Evolutionary conservation across 2,888 invertebrate species (phyloP).

Genomic region (Ashinkailepas kermadecensis): DNA sequence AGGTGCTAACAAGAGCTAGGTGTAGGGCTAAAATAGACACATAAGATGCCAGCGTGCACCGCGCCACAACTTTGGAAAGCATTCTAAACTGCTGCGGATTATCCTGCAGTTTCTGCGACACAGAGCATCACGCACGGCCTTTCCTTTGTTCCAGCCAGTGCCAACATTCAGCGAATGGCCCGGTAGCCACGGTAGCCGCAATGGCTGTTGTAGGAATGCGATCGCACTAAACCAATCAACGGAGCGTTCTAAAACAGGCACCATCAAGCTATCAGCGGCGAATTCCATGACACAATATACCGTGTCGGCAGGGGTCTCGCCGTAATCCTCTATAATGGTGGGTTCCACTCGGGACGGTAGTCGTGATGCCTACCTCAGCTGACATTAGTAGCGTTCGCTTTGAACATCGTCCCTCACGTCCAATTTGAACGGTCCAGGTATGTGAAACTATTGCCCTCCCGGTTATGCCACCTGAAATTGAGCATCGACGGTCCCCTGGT

Average conservation of each 20-base stretch:
- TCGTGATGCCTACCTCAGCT: not conserved
- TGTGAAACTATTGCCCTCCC: too few species aligned
- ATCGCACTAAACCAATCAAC: constrained; percentile 6
- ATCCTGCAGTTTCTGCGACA: too few species aligned
- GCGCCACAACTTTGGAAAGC: too few species aligned
- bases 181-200: not conserved
- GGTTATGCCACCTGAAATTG: too few species aligned
- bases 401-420: not conserved
- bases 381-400: not conserved
- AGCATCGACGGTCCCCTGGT: too few species aligned
- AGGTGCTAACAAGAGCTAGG: too few species aligned
- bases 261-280: not conserved
- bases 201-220: not conserved
- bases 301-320: not conserved
- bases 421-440: too few species aligned
- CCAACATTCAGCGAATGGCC: not conserved
- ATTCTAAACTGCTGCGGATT: too few species aligned
- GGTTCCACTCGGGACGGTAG: not conserved
- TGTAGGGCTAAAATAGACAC: too few species aligned
- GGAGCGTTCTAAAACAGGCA: not conserved
- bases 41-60: too few species aligned
- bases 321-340: not conserved
- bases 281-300: not conserved
- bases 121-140: too few species aligned
- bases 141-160: not conserved